Percentiles rank a stretch among this genome's conserved stretches.
phyloP scores from a whole-genome alignment of 2,797 vertebrate species.

The Helostoma temminkii region DNA sequence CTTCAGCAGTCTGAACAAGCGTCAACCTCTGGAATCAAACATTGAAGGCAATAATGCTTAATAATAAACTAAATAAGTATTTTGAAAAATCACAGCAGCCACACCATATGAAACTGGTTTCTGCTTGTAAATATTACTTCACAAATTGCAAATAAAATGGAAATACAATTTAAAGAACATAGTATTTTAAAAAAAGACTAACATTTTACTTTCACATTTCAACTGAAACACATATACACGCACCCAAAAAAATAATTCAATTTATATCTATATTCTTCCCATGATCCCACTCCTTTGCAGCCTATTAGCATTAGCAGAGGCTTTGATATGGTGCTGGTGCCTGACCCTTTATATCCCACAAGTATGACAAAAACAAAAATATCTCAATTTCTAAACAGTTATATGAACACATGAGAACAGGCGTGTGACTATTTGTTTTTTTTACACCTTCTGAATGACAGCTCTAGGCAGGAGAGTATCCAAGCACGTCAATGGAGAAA shows the following conservation, averaged over 20 bases:
- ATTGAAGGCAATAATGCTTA: conserved; percentile 74
- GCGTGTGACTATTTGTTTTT: conserved; percentile 39
- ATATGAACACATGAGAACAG: conserved; percentile 64
- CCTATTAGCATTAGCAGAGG: conserved; percentile 62
- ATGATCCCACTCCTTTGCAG: conserved; percentile 67
- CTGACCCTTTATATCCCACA: conserved; percentile 74
- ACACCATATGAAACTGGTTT: conserved; percentile 60
- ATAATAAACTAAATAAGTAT: conserved; percentile 62
- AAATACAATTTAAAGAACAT: conserved; percentile 68
- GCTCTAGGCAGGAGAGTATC: conserved; percentile 65
- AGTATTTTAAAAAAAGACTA: conserved; percentile 58
- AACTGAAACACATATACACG: conserved; percentile 64
- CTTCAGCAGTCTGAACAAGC: conserved; percentile 78
- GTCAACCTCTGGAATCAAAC: conserved; percentile 78
- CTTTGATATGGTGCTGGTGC: conserved; percentile 76
- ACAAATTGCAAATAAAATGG: conserved; percentile 62
- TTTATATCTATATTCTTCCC: conserved; percentile 74
- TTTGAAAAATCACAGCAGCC: conserved; percentile 66
- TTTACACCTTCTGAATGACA: conserved; percentile 61
- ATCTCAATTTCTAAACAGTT: conserved; percentile 57
- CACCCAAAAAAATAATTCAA: conserved; percentile 43
- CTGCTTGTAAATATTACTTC: conserved; percentile 58
- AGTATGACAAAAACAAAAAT: conserved; percentile 58
- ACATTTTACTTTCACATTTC: conserved; percentile 80
- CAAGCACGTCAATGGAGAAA: conserved; percentile 61